phyloP scores from a whole-genome alignment of 2,888 invertebrate genomes.

The Galeruca laticollis region DNA sequence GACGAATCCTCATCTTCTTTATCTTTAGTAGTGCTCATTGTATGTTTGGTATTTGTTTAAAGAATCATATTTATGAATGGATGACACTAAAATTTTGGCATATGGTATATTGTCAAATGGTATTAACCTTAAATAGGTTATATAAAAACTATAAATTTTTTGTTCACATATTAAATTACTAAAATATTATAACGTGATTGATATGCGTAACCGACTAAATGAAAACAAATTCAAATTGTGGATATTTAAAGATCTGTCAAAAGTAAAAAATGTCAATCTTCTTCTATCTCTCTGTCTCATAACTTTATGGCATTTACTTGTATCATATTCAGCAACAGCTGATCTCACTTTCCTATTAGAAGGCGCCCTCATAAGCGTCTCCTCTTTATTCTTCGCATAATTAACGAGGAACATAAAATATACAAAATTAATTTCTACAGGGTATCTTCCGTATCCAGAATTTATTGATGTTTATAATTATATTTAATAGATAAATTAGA shows the following conservation, averaged over 20 bases:
- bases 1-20: constrained; percentile 49
- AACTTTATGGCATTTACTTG: background rate
- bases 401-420: too few species aligned
- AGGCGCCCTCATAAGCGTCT: too few species aligned
- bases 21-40: constrained; percentile 25
- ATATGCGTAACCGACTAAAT: background rate
- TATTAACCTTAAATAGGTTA: background rate
- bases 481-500: too few species aligned
- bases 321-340: too few species aligned
- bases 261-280: background rate
- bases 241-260: background rate
- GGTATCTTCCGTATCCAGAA: too few species aligned
- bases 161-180: constrained; percentile 3
- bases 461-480: too few species aligned
- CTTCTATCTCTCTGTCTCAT: background rate
- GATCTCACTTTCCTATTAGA: too few species aligned
- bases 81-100: constrained; percentile 42
- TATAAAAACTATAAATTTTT: constrained; percentile 9
- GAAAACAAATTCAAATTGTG: background rate
- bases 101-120: background rate
- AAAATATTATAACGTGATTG: background rate
- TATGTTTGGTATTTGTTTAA: constrained; percentile 7
- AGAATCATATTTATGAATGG: constrained; percentile 15
- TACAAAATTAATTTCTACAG: too few species aligned
- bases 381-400: too few species aligned